Evolutionary conservation across 2,888 invertebrate genomes (phyloP).

Genomic region (Halictus quadricinctus): DNA sequence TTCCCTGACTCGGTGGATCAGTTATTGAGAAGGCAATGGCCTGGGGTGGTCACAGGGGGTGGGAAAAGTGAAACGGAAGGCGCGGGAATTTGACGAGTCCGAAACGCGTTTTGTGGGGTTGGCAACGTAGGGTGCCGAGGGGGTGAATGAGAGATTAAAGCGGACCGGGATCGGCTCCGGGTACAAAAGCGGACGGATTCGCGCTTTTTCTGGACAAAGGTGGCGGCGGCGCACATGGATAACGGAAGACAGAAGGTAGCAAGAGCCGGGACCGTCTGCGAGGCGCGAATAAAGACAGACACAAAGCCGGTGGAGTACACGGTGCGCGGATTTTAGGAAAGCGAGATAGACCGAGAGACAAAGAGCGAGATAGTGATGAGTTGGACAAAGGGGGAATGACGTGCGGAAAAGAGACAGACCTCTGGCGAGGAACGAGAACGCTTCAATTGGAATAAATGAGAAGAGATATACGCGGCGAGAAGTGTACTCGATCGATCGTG

Average conservation of each 20-base stretch:
- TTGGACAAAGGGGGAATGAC: not conserved
- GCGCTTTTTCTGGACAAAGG: conserved; percentile 23
- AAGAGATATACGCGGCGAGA: not conserved
- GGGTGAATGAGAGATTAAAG: conserved; percentile 12
- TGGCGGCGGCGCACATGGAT: conserved; percentile 13
- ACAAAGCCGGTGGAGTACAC: not conserved
- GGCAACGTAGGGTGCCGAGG: not conserved
- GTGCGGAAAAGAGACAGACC: conserved; percentile 21
- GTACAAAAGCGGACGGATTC: conserved; percentile 15
- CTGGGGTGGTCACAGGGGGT: not conserved
- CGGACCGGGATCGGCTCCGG: not conserved
- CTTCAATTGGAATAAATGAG: not conserved
- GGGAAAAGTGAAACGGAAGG: not conserved
- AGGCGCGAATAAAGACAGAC: conserved; percentile 17
- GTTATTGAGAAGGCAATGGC: not conserved
- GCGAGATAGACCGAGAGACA: not conserved
- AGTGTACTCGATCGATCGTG: not conserved
- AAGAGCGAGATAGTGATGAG: not conserved
- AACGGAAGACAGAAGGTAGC: not conserved
- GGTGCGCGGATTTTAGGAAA: not conserved
- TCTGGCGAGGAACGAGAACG: not conserved
- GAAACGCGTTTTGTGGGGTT: not conserved
- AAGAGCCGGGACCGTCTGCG: conserved; percentile 15
- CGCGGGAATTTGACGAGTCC: not conserved
- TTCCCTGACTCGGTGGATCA: not conserved